A percentile compares a stretch with the other conserved stretches of the same genome.
These are phyloP conservation scores for Gadus macrocephalus DNA, from an alignment of 2,113 vertebrate genomes.

Conservation along the genomic window DNA sequence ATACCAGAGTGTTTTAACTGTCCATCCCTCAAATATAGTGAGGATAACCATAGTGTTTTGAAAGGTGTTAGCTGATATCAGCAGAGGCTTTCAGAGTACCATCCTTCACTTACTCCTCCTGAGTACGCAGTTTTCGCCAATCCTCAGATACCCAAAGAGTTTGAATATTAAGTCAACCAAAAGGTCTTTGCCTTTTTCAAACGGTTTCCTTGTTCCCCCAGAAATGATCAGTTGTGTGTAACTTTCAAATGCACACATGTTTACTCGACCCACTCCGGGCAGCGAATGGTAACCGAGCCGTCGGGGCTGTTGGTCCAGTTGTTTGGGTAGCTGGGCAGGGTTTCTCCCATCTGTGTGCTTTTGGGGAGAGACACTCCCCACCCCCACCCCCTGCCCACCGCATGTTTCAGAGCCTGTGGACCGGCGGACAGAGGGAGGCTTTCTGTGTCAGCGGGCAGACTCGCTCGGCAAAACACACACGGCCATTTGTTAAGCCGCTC, in stretches of 20 bases:
- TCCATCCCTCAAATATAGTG: background rate
- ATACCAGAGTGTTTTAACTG: no score
- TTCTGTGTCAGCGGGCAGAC: conserved; percentile 45
- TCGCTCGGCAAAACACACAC: conserved; percentile 41
- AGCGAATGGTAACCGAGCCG: no score
- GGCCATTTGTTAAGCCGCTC: conserved; percentile 25
- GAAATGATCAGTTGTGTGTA: no score
- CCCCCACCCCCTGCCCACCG: conserved; percentile 26
- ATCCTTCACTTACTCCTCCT: no score
- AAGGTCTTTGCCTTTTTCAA: no score
- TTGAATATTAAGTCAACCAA: no score
- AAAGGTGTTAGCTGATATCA: no score
- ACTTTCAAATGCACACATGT: no score
- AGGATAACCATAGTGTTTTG: no score
- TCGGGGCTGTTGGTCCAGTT: conserved; percentile 18
- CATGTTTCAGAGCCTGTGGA: conserved; percentile 42
- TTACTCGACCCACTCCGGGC: no score
- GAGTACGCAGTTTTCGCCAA: background rate
- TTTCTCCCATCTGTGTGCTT: conserved; percentile 50
- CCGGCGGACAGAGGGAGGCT: conserved; percentile 44
- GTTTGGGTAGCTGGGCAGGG: conserved; percentile 48
- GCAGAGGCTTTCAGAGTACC: background rate
- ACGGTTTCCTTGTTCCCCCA: no score
- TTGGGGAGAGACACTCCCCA: conserved; percentile 33
- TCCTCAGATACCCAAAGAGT: no score